Base-by-base conservation (phyloP, 1,140 invertebrate species). In the Drosophila persimilis region DNA sequence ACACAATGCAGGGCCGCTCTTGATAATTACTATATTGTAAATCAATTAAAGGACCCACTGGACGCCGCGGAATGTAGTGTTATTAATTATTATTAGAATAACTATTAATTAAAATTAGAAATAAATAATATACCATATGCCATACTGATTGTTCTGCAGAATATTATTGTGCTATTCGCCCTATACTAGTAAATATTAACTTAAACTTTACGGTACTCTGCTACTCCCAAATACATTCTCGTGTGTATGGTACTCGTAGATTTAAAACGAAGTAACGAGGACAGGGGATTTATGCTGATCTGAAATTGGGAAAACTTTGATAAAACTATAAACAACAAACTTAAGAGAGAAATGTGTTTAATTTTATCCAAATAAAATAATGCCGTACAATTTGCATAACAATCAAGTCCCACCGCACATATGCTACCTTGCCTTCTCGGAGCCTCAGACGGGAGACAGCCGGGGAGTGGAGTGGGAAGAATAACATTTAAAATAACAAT, bases 401-500 rank as follows among this genome's bases (percentile, higher is more conserved):
- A 77, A 72, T 77, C 62, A 65, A 71, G 48, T 47, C 45, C 41
- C 9, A 39, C 13, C 48, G 26, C 54, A 39, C 44, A 60, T 26
- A 45, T 55, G 71, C 26, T 31, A 55, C 13, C 44, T 52, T 39
- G 7, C 44, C 46, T 26, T 39, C 8, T 59, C 17, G 35, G 8
- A 31, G 24, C 13, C 13, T 26, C n/a, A 31, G 26, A n/a, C 13
- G 13, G 50, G 15, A 65, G 60, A 65, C 31, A 8, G 6, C 24
- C 9, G 31, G 48, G 43, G n/a, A 8, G 22, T 22, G 45, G 26
- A 20, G 51, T 17, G 47, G 31, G 52, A 54, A 48, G 51, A 60
- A 71, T 62, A 65, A 47, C 58, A 64, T 72, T 80, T 62, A 76
- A 60, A 80, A 59, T 75, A 75, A 69, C 56, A 80, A 80, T 72